Percentiles rank a stretch among this genome's conserved stretches.
Evolutionary conservation across 2,797 vertebrate genomes (phyloP).

Genomic region (Muscicapa comitata): DNA sequence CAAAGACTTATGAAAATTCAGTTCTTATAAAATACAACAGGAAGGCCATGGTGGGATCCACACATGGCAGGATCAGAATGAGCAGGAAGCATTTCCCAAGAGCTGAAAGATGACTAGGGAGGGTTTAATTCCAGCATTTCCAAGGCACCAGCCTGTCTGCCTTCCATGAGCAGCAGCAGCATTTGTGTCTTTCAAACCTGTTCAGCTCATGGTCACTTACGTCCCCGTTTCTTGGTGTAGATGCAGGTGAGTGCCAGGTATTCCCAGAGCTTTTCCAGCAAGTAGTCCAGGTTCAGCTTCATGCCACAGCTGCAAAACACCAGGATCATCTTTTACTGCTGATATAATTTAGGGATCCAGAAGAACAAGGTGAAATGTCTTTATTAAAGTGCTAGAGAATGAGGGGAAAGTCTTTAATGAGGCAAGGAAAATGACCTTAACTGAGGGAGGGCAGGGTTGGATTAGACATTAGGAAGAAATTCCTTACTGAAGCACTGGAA

Average conservation of each 20-base stretch:
- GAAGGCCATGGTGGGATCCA: background rate
- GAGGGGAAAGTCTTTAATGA: background rate
- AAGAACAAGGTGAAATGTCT: background rate
- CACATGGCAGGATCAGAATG: background rate
- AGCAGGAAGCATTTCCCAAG: background rate
- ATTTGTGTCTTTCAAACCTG: background rate
- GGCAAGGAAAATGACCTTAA: background rate
- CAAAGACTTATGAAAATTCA: background rate
- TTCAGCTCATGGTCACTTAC: constrained; percentile 68
- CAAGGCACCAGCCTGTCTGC: background rate
- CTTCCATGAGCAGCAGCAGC: background rate
- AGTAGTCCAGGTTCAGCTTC: constrained; percentile 96
- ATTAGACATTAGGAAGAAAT: background rate
- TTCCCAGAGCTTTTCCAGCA: constrained; percentile 94
- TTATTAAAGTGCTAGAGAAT: background rate
- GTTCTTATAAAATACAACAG: background rate
- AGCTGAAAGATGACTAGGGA: background rate
- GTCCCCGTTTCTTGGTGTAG: constrained; percentile 97
- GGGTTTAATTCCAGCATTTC: background rate
- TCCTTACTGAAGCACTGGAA: background rate
- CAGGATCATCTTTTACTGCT: background rate
- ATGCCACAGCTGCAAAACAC: constrained; percentile 88
- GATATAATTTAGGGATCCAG: background rate
- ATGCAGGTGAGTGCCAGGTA: constrained; percentile 95
- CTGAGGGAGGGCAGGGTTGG: background rate